phyloP scores from a whole-genome alignment of 1,140 invertebrate species.

The Brachionus paranguensis region DNA sequence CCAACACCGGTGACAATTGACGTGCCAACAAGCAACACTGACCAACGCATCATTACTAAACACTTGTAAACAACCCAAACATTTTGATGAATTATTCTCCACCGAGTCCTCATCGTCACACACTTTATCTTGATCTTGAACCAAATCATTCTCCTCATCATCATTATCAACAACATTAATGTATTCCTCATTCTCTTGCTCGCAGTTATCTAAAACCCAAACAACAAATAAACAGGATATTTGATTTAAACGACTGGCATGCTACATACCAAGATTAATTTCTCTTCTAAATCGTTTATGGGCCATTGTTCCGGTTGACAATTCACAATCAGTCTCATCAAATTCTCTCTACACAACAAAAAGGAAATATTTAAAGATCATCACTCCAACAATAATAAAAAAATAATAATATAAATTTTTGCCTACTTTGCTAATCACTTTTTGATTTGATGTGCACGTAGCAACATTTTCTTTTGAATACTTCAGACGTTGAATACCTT shows the following conservation, averaged over 20 bases:
- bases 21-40: conserved; percentile 10
- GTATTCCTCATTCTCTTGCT: background rate
- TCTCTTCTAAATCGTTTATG: background rate
- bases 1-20: background rate
- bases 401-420: background rate
- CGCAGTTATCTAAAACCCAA: background rate
- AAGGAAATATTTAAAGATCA: background rate
- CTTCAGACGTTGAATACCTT: conserved; percentile 18
- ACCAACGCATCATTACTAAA: conserved; percentile 14
- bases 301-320: background rate
- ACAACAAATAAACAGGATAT: background rate
- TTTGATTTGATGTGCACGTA: conserved; percentile 11
- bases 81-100: conserved; percentile 21
- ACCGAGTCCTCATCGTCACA: background rate
- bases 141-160: background rate
- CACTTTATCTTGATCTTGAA: background rate
- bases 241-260: background rate
- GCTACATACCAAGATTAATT: conserved; percentile 17
- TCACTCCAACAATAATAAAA: background rate
- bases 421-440: conserved; percentile 15
- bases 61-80: background rate
- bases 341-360: background rate
- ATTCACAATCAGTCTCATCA: conserved; percentile 23
- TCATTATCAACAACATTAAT: conserved; percentile 29
- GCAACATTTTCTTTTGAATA: conserved; percentile 27